phyloP scores from a whole-genome alignment of 2,888 invertebrate species.

The Synergus umbraculus region DNA sequence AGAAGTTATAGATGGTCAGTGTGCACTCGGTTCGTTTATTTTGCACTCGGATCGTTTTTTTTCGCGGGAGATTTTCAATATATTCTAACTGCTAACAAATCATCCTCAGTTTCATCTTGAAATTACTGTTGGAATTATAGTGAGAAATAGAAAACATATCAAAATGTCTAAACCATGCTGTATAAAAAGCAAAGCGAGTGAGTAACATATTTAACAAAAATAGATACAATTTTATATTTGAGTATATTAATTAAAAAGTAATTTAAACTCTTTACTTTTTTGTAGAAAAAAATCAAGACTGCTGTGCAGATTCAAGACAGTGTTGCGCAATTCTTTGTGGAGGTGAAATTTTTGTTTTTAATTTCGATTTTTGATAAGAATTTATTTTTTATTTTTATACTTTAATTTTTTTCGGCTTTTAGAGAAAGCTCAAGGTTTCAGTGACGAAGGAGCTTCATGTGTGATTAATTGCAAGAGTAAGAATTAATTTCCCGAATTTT shows the following conservation, averaged over 20 bases:
- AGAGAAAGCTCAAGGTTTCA: background rate
- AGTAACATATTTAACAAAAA: background rate
- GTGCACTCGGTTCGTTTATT: background rate
- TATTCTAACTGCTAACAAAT: background rate
- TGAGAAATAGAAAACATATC: background rate
- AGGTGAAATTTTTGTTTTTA: background rate
- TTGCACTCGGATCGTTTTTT: background rate
- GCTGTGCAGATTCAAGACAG: background rate
- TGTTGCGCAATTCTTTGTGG: background rate
- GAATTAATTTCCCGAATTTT: background rate
- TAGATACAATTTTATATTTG: background rate
- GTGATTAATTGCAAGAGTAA: conserved; percentile 5
- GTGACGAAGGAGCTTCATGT: background rate
- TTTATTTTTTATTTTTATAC: background rate
- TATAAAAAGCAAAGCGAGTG: background rate
- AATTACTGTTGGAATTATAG: background rate
- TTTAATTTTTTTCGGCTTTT: background rate
- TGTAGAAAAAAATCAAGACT: background rate
- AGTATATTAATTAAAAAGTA: no score
- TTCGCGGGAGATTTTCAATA: background rate
- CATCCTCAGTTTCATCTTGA: background rate
- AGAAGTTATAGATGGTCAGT: background rate
- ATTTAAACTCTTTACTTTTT: background rate
- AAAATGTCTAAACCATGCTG: background rate
- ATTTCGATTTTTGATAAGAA: no score